A percentile compares a stretch with the other conserved stretches of the same genome.
Evolutionary conservation across 2,888 invertebrate species (phyloP).

Genomic region (Euspilapteryx auroguttella): DNA sequence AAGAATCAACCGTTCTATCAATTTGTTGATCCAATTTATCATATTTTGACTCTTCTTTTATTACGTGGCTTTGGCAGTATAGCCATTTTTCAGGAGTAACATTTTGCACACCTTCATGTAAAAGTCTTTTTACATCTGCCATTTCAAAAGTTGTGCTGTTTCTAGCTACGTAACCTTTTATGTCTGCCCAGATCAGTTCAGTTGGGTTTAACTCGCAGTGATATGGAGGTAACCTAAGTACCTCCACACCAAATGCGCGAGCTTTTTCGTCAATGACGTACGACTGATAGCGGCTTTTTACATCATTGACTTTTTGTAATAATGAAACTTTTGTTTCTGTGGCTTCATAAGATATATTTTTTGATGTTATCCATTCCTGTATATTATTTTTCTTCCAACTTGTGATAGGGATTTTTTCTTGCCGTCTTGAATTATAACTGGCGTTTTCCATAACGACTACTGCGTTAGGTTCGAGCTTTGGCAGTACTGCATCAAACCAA

Average conservation of each 20-base stretch:
- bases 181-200: conserved; percentile 3
- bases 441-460: not conserved
- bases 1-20: not conserved
- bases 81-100: not conserved
- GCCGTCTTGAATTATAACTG: conserved; percentile 3
- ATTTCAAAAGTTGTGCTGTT: conserved; percentile 3
- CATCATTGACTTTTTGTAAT: conserved; percentile 5
- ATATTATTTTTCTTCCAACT: conserved; percentile 5
- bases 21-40: not conserved
- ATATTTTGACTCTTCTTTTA: not conserved
- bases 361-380: conserved; percentile 6
- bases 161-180: conserved; percentile 2
- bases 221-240: not conserved
- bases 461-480: conserved; percentile 3
- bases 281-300: conserved; percentile 5
- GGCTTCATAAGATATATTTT: conserved; percentile 4
- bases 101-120: not conserved
- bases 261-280: conserved; percentile 3
- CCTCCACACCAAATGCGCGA: not conserved
- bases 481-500: not conserved
- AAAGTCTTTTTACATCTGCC: not conserved
- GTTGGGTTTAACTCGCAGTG: not conserved
- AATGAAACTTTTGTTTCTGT: conserved; percentile 6
- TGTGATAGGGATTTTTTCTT: conserved; percentile 1
- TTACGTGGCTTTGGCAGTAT: not conserved